These are phyloP conservation scores for Noctuana brunneofusca DNA, from an alignment of 2,888 invertebrate genomes.

Conservation along the genomic window DNA sequence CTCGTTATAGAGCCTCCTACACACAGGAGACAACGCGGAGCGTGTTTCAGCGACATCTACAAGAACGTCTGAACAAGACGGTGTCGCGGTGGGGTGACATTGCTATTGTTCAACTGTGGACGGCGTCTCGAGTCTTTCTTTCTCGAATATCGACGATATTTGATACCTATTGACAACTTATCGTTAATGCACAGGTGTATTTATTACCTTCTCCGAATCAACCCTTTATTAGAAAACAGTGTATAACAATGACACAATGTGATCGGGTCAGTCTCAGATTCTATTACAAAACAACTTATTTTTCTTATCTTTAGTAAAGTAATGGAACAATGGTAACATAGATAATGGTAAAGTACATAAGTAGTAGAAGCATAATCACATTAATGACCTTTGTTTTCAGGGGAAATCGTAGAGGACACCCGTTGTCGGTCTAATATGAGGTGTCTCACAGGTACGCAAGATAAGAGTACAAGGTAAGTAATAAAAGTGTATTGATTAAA, in stretches of 20 bases:
- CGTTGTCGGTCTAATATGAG: no score
- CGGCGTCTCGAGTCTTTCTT: neutral
- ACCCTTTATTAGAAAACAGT: neutral
- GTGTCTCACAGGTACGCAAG: no score
- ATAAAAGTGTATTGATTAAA: neutral
- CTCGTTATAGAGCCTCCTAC: slow-evolving; percentile 55
- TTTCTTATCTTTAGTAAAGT: no score
- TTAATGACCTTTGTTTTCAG: no score
- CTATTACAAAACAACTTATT: no score
- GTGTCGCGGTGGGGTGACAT: slow-evolving; percentile 38
- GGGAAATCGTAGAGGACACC: no score
- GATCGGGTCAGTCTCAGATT: no score
- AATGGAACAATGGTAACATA: no score
- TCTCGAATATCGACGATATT: neutral
- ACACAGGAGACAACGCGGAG: slow-evolving; percentile 61
- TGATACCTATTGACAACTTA: neutral
- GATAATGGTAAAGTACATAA: no score
- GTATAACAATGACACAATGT: neutral
- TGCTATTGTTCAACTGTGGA: slow-evolving; percentile 20
- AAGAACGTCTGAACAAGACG: slow-evolving; percentile 41
- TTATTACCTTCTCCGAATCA: neutral
- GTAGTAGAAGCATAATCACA: no score
- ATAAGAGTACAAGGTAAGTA: no score
- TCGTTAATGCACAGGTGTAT: neutral
- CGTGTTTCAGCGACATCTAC: slow-evolving; percentile 49